A percentile compares a stretch with the other conserved stretches of the same genome.
Evolutionary conservation across 2,113 vertebrate genomes (phyloP).

Genomic region (Gadus macrocephalus): DNA sequence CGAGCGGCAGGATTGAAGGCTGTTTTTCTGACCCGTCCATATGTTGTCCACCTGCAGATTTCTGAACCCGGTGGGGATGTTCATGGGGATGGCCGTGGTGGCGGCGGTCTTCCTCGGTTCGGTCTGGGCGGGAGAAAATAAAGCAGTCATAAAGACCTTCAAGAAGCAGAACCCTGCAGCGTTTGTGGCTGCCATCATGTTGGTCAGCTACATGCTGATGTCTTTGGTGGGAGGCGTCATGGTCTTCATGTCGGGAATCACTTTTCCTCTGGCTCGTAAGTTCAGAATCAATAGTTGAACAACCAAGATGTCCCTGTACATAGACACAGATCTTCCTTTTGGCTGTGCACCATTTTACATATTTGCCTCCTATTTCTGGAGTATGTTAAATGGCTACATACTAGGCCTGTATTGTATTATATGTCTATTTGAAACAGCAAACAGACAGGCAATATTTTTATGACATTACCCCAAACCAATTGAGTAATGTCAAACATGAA

Average conservation of each 20-base stretch:
- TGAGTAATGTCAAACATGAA: too few species aligned
- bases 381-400: too few species aligned
- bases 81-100: constrained; percentile 83
- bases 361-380: too few species aligned
- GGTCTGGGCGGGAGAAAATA: constrained; percentile 86
- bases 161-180: constrained; percentile 84
- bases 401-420: too few species aligned
- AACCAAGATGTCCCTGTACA: too few species aligned
- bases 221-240: constrained; percentile 90
- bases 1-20: background rate
- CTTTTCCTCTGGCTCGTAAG: constrained; percentile 84
- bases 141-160: constrained; percentile 77
- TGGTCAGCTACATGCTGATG: constrained; percentile 86
- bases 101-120: constrained; percentile 80
- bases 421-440: too few species aligned
- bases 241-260: constrained; percentile 91
- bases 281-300: too few species aligned
- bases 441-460: too few species aligned
- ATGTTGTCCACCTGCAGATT: constrained; percentile 70
- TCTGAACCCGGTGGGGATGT: constrained; percentile 85
- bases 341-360: too few species aligned
- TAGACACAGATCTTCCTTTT: too few species aligned
- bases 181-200: constrained; percentile 80
- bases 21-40: background rate
- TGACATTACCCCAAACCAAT: too few species aligned